Evolutionary conservation across 2,113 vertebrate genomes (phyloP), one percentile per base, ranked within the genome.

Genomic region (Tachysurus fulvidraco): DNA sequence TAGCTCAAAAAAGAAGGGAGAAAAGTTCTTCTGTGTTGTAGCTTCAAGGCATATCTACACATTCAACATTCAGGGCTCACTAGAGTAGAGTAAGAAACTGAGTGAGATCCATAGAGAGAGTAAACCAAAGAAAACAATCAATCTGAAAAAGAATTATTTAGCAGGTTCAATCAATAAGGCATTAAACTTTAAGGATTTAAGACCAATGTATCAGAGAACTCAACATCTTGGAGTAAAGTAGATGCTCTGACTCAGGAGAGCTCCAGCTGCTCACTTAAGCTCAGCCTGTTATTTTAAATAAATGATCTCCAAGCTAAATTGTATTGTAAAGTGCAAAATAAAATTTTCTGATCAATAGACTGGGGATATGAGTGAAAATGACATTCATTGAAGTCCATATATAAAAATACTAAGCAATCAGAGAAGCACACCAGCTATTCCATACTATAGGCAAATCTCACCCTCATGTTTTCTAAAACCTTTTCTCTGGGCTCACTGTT

Each of bases 101-200:
- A 78, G 46, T 54, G 30, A 67, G 54, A 81, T 10, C 13, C 62
- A 78, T 12, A 44, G 30, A 84, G 25, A 86, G 65, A 67, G 59
- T 46, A 11, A 80, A 84, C 44, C 54, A 79, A 86, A 86, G 64
- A 87, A 81, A 87, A 79, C 46, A 85, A 89, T 87, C 88, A 88
- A 87, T 87, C 50, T 86, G 57, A 79, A 87, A 88, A 82, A 87
- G 80, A 88, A 91, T 91, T 89, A 89, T 88, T 89, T 87, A 87
- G 78, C 90, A 88, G 82, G 50, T 54, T 67, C 81, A 88, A 87
- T 91, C 85, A 84, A 91, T 88, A 89, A 28, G 62, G 50, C 85
- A 87, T 91, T 83, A 86, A 89, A 88, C 55, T 83, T 89, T 91
- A 81, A 88, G 46, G 82, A 86, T 85, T 88, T 83, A 67, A 88